Percentiles rank a stretch among this genome's conserved stretches.
Conservation (phyloP, 2,797 vertebrate genomes). For the Paramormyrops hopkinsi region DNA sequence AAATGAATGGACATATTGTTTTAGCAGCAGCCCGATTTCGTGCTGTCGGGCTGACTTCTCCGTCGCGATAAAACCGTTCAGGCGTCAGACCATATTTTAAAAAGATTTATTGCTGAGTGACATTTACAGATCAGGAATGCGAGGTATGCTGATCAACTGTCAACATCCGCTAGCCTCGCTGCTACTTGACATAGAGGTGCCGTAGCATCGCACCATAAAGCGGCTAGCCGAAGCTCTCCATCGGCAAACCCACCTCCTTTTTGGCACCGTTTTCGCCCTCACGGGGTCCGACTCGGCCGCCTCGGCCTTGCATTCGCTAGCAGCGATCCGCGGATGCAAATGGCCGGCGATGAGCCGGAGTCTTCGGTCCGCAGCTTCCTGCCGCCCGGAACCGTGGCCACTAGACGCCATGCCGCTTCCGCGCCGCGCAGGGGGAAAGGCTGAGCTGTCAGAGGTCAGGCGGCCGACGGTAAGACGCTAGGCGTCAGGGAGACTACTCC, state of each 20-base stretch:
- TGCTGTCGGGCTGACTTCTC: neutral
- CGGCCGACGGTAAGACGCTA: slow-evolving; percentile 36
- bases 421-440: slow-evolving; percentile 51
- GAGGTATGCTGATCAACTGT: neutral
- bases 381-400: slow-evolving; percentile 52
- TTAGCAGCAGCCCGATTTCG: neutral
- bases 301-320: slow-evolving; percentile 59
- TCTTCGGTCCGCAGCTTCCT: slow-evolving; percentile 59
- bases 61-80: neutral
- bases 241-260: slow-evolving; percentile 56
- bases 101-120: neutral
- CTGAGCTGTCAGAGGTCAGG: slow-evolving; percentile 46
- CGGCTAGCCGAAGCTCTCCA: neutral
- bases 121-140: neutral
- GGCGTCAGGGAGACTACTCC: slow-evolving; percentile 44
- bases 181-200: neutral
- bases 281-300: slow-evolving; percentile 26
- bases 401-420: slow-evolving; percentile 79
- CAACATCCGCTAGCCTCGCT: neutral
- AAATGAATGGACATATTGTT: slow-evolving; percentile 44
- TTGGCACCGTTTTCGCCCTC: slow-evolving; percentile 54
- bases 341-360: slow-evolving; percentile 63
- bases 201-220: neutral
- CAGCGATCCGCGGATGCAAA: slow-evolving; percentile 42
- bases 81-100: neutral